These are phyloP conservation scores for Gobiocypris rarus DNA, from an alignment of 2,113 vertebrate species.

Conservation along the genomic window DNA sequence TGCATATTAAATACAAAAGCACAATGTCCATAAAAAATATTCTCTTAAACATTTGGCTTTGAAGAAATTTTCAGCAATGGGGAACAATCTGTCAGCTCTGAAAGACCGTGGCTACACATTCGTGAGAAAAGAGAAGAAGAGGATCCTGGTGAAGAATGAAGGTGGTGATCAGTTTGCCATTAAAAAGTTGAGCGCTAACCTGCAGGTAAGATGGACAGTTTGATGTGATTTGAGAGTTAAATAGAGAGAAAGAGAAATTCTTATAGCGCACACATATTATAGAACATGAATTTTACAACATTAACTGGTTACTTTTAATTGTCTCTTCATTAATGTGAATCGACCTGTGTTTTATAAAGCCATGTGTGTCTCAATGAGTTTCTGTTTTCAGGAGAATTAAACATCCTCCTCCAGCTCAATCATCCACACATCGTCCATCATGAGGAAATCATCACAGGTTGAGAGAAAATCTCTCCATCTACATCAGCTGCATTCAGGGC, in stretches of 20 bases:
- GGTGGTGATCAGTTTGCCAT: background rate
- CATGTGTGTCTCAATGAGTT: too few relatives aligned
- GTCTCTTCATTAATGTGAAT: too few relatives aligned
- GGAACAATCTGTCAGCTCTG: background rate
- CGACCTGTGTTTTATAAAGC: too few relatives aligned
- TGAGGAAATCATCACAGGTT: background rate
- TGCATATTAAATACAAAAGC: too few relatives aligned
- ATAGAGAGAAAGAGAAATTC: background rate
- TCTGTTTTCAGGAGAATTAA: background rate
- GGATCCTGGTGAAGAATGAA: constrained; percentile 19
- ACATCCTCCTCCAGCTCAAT: background rate
- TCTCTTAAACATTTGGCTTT: background rate
- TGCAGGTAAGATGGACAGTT: background rate
- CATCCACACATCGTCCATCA: constrained; percentile 15
- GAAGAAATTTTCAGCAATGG: background rate
- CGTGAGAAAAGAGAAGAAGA: background rate
- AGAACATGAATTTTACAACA: too few relatives aligned
- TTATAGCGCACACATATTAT: background rate
- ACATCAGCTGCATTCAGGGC: background rate
- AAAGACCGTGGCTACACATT: background rate
- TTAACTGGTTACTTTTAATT: too few relatives aligned
- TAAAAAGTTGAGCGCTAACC: background rate
- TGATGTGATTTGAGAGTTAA: background rate
- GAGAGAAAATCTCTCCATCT: background rate
- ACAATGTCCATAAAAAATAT: too few relatives aligned